Evolutionary conservation across 2,113 vertebrate species (phyloP).

Genomic region (Verasper variegatus): DNA sequence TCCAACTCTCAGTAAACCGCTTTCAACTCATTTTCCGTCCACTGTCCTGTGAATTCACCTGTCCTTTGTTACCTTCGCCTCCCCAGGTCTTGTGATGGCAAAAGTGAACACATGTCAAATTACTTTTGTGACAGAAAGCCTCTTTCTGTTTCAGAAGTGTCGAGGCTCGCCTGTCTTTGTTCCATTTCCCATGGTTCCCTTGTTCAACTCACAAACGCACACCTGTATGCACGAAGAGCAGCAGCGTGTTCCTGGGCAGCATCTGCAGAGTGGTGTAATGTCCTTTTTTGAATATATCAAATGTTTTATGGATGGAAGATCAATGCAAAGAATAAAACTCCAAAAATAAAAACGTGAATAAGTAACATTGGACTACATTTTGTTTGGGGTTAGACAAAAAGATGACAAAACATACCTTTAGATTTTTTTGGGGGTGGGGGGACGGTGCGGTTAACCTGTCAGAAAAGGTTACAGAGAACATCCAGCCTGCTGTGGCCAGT

Average conservation of each 20-base stretch:
- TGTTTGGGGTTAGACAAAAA: too few species aligned
- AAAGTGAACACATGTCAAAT: slow-evolving; percentile 74
- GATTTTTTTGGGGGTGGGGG: background rate
- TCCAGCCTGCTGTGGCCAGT: background rate
- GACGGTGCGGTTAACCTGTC: background rate
- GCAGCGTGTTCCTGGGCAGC: background rate
- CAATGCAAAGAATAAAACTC: slow-evolving; percentile 14
- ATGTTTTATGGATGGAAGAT: slow-evolving; percentile 17
- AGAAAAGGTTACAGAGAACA: slow-evolving; percentile 8
- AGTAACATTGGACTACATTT: too few species aligned
- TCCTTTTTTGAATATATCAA: slow-evolving; percentile 17
- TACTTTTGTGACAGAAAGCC: slow-evolving; percentile 64
- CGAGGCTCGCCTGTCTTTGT: slow-evolving; percentile 31
- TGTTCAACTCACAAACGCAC: slow-evolving; percentile 36
- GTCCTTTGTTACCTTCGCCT: slow-evolving; percentile 63
- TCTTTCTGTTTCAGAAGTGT: slow-evolving; percentile 49
- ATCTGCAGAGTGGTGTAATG: background rate
- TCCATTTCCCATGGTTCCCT: slow-evolving; percentile 24
- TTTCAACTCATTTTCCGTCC: slow-evolving; percentile 60
- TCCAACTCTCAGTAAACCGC: slow-evolving; percentile 60
- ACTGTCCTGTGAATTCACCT: slow-evolving; percentile 69
- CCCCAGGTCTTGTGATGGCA: slow-evolving; percentile 53
- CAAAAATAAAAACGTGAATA: background rate
- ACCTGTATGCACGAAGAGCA: slow-evolving; percentile 11
- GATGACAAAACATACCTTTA: too few species aligned